Conservation (phyloP, 2,888 invertebrate species). For the Elmis aenea region DNA sequence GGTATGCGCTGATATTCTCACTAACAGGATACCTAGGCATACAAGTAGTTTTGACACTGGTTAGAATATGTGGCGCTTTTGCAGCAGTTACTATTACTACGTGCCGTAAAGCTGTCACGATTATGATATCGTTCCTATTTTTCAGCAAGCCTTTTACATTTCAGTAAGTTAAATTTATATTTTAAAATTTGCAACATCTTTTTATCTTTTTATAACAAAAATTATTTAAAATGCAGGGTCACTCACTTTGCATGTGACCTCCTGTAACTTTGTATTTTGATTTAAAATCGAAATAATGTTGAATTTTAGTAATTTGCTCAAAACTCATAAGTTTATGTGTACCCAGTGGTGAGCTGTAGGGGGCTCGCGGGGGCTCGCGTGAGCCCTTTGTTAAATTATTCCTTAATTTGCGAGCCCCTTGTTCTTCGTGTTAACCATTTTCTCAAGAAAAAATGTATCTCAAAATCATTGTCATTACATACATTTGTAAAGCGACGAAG, state of each 20-base stretch:
- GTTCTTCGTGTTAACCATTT: too few relatives aligned
- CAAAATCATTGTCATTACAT: too few relatives aligned
- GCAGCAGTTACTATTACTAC: slow-evolving; percentile 91
- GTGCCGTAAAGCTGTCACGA: slow-evolving; percentile 86
- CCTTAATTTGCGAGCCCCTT: too few relatives aligned
- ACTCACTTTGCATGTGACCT: slow-evolving; percentile 3
- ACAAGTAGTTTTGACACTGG: slow-evolving; percentile 86
- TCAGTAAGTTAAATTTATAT: slow-evolving; percentile 62
- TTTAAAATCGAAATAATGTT: too few relatives aligned
- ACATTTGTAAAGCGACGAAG: too few relatives aligned
- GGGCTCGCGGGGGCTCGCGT: too few relatives aligned
- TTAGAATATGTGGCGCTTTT: slow-evolving; percentile 85
- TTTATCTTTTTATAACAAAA: slow-evolving; percentile 3
- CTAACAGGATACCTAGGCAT: slow-evolving; percentile 88
- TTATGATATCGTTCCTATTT: slow-evolving; percentile 85
- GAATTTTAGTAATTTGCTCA: too few relatives aligned
- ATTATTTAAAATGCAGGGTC: background rate
- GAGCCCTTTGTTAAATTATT: too few relatives aligned
- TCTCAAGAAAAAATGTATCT: too few relatives aligned
- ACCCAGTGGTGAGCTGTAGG: too few relatives aligned
- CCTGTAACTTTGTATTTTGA: background rate
- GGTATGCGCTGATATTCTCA: slow-evolving; percentile 81
- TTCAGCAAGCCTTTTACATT: slow-evolving; percentile 79
- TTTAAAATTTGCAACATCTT: slow-evolving; percentile 2
- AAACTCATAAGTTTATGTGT: too few relatives aligned